These are phyloP conservation scores for Corythaeola cristata DNA, from an alignment of 2,113 vertebrate genomes.

Conservation along the genomic window DNA sequence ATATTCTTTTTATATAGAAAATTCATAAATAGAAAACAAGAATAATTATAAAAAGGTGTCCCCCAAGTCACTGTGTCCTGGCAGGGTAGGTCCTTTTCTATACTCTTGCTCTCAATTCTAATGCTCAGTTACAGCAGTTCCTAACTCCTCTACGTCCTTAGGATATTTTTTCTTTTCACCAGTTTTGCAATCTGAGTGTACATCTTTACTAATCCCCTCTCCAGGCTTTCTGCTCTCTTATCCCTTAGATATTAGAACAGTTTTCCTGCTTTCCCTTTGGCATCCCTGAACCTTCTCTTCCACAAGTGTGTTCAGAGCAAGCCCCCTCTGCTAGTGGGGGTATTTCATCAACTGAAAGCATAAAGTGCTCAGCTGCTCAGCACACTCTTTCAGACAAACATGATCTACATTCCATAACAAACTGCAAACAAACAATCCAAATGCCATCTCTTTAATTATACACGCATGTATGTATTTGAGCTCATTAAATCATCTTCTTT, in stretches of 20 bases:
- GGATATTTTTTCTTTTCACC: not conserved
- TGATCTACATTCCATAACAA: not conserved
- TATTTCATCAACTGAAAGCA: not conserved
- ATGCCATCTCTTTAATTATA: not conserved
- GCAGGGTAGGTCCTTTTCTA: not conserved
- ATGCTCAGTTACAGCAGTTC: not conserved
- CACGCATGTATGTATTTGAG: not conserved
- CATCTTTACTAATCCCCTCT: not conserved
- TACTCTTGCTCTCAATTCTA: not conserved
- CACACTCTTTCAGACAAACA: not conserved
- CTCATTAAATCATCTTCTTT: slow-evolving; percentile 6
- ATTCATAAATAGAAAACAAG: not conserved
- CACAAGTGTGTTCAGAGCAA: not conserved
- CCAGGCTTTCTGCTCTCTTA: not conserved
- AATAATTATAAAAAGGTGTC: not conserved
- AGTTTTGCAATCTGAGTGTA: not conserved
- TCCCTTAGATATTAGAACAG: not conserved
- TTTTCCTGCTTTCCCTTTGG: not conserved
- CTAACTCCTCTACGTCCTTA: not conserved
- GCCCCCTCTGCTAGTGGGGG: not conserved
- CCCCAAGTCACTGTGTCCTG: not conserved
- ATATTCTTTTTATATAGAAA: not conserved
- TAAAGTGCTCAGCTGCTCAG: not conserved
- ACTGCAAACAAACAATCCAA: slow-evolving; percentile 1
- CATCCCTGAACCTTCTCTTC: not conserved